Conservation (phyloP, 2,797 vertebrate genomes). For the Pipistrellus pipistrellus region DNA sequence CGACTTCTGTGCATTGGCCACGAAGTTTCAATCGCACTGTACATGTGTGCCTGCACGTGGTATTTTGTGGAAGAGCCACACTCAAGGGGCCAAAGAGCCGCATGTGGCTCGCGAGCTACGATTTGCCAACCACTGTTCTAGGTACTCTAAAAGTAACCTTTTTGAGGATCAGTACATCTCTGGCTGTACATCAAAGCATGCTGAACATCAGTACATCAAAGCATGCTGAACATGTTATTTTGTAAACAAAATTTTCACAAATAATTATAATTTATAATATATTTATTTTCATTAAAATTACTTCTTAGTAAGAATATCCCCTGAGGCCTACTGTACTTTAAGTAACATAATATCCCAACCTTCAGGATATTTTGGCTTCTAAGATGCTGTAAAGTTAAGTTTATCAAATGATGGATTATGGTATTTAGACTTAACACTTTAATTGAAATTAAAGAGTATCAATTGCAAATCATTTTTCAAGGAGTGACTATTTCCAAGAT, state of each 20-base stretch:
- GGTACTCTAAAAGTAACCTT: not conserved
- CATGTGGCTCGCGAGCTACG: no score
- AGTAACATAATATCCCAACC: not conserved
- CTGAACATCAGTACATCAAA: not conserved
- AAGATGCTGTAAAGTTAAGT: not conserved
- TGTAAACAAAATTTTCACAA: not conserved
- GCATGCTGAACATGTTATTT: not conserved
- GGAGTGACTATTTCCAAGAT: not conserved
- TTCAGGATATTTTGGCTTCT: slow-evolving; percentile 10
- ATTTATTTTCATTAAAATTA: slow-evolving; percentile 12
- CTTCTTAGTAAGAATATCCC: not conserved
- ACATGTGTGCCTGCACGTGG: no score
- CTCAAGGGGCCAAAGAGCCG: no score
- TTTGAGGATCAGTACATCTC: not conserved
- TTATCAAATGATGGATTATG: slow-evolving; percentile 10
- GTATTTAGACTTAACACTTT: not conserved
- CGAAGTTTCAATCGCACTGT: no score
- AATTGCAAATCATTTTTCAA: not conserved
- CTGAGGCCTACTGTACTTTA: not conserved
- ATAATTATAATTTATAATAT: slow-evolving; percentile 6
- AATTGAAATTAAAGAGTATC: not conserved
- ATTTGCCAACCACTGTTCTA: no score
- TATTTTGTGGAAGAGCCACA: no score
- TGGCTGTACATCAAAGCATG: not conserved
- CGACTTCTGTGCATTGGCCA: no score